Conservation (phyloP, 2,888 invertebrate genomes). For the Abrostola tripartita region DNA sequence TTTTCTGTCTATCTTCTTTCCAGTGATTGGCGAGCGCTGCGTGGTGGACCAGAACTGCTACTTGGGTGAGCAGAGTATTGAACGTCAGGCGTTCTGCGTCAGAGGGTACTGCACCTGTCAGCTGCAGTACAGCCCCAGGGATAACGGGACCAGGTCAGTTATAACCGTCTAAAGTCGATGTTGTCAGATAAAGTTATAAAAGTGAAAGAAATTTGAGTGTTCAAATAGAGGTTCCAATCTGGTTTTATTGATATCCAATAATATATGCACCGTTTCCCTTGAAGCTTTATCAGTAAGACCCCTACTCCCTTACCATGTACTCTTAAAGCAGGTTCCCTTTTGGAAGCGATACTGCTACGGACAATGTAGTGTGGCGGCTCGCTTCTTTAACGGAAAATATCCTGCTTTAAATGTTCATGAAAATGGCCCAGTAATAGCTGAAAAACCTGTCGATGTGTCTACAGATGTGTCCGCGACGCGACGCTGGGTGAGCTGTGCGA, state of each 20-base stretch:
- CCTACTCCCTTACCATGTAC: too few relatives aligned
- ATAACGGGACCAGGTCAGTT: slow-evolving; percentile 80
- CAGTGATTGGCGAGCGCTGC: slow-evolving; percentile 83
- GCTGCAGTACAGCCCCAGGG: slow-evolving; percentile 81
- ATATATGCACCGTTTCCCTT: too few relatives aligned
- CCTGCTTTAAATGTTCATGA: too few relatives aligned
- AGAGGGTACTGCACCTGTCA: slow-evolving; percentile 83
- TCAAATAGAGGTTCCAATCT: too few relatives aligned
- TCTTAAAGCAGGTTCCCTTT: too few relatives aligned
- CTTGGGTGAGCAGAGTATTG: slow-evolving; percentile 68
- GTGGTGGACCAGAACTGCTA: slow-evolving; percentile 83
- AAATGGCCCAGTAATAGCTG: neutral
- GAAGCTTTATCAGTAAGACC: too few relatives aligned
- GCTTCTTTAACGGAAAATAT: too few relatives aligned
- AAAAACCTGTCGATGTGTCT: slow-evolving; percentile 13
- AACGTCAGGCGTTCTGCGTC: slow-evolving; percentile 81
- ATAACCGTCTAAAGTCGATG: too few relatives aligned
- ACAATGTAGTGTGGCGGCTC: too few relatives aligned
- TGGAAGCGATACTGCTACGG: too few relatives aligned
- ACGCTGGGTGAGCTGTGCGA: slow-evolving; percentile 79
- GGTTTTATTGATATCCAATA: too few relatives aligned
- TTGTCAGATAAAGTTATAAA: neutral
- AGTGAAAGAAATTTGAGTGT: too few relatives aligned
- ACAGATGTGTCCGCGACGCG: slow-evolving; percentile 83
- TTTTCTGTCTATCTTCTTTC: slow-evolving; percentile 32